Evolutionary conservation across 2,797 vertebrate genomes (phyloP).

Genomic region (Basileuterus tristriatus): DNA sequence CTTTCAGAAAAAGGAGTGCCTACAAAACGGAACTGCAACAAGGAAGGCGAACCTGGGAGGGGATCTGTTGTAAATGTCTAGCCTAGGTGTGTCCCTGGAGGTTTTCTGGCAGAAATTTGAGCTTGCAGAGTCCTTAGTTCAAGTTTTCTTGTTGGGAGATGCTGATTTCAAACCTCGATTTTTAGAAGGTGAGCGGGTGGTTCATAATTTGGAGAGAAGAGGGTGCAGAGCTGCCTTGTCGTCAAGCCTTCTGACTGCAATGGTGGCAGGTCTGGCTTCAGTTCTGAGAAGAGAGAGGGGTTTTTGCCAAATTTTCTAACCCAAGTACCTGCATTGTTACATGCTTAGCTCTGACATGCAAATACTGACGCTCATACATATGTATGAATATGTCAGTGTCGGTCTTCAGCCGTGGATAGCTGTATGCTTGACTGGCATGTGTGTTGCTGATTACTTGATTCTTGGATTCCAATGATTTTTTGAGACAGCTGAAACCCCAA

Average conservation of each 20-base stretch:
- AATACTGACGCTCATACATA: constrained; percentile 67
- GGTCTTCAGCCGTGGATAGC: constrained; percentile 65
- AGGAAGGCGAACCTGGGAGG: background rate
- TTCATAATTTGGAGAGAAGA: background rate
- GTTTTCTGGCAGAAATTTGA: background rate
- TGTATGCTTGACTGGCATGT: constrained; percentile 70
- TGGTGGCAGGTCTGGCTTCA: constrained; percentile 37
- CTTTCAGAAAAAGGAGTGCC: background rate
- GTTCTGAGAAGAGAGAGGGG: constrained; percentile 28
- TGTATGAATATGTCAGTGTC: constrained; percentile 68
- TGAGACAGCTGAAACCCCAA: constrained; percentile 55
- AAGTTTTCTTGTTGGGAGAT: background rate
- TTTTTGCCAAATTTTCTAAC: constrained; percentile 68
- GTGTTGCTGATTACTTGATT: constrained; percentile 66
- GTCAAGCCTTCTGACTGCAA: constrained; percentile 29
- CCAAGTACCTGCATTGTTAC: constrained; percentile 68
- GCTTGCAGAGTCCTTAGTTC: background rate
- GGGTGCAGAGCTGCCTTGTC: background rate
- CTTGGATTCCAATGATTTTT: constrained; percentile 59
- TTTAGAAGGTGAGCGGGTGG: background rate
- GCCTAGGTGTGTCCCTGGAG: background rate
- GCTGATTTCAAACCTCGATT: background rate
- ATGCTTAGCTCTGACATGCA: constrained; percentile 68
- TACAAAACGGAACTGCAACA: background rate
- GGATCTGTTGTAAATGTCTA: background rate